Evolutionary conservation across 2,888 invertebrate genomes (phyloP), one percentile per base, ranked within the genome.

Genomic region (Lypha dubia): DNA sequence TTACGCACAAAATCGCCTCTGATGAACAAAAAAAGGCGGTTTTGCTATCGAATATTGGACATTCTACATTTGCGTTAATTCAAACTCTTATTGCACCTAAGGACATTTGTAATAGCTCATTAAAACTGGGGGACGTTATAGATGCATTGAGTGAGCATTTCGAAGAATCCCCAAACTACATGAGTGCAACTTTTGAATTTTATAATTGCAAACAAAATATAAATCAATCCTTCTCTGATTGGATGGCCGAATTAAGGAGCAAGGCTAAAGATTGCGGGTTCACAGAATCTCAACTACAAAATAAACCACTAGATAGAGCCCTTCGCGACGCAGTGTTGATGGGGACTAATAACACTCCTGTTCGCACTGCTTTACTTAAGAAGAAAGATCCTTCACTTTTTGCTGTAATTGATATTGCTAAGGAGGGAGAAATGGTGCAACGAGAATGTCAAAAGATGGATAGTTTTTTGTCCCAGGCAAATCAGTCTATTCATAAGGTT

Each of bases 181-280:
- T 58, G 56, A 58, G 56, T 58, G 46, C 58, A n/a, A 58, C 35
- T 7, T 58, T 32, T 35, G 58, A 58, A 35, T 35, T 58, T 58
- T 58, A 58, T 32, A 58, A 32, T n/a, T 58, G 58, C 58, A 58
- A 58, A 32, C 58, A 58, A 28, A 32, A 58, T 7, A 58, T 32
- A 15, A 58, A 58, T 58, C 58, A 58, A 8, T 7, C 32, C 7
- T 58, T 58, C 32, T 32, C 58, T n/a, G 35, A 58, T 2, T 58
- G 58, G 35, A 32, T 58, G 15, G 35, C 58, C 0, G 58, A 58
- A 58, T 32, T 58, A 58, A 32, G 58, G n/a, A 35, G n/a, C 28
- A 58, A 58, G 58, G 58, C 58, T 58, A 28, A 58, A 32, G 6
- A 58, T 58, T 58, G 58, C n/a, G 58, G 58, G 35, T 58, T 58